Conservation (phyloP, 2,113 vertebrate genomes). For the Felis catus region DNA sequence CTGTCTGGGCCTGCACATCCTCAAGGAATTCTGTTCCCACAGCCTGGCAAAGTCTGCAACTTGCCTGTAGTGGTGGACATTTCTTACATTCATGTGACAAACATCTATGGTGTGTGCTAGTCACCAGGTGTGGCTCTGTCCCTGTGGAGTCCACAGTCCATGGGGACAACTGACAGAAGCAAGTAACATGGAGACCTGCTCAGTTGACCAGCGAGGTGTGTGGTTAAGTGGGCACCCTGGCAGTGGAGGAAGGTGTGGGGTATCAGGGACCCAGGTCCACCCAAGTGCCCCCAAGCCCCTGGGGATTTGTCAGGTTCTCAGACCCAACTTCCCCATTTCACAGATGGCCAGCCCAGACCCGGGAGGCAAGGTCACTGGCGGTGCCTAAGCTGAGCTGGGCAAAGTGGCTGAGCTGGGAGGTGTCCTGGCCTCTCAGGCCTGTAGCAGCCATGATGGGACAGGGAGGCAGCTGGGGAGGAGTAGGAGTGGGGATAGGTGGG, state of each 20-base stretch:
- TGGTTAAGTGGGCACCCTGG: neutral
- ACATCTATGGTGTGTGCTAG: neutral
- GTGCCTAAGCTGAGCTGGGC: neutral
- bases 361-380: neutral
- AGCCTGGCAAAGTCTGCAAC: neutral
- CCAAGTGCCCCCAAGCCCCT: neutral
- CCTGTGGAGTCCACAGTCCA: neutral
- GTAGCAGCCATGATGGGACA: neutral
- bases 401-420: neutral
- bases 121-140: neutral
- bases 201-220: accelerated
- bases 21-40: neutral
- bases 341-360: neutral
- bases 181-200: neutral
- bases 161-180: neutral
- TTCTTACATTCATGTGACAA: neutral
- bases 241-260: neutral
- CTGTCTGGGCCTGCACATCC: neutral
- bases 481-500: neutral
- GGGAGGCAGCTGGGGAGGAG: neutral
- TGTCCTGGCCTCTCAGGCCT: neutral
- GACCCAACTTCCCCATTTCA: neutral
- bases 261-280: neutral
- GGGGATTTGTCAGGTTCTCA: neutral
- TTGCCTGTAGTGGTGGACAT: neutral